phyloP scores from a whole-genome alignment of 2,888 invertebrate genomes.

The Dimorphilus gyrociliatus region DNA sequence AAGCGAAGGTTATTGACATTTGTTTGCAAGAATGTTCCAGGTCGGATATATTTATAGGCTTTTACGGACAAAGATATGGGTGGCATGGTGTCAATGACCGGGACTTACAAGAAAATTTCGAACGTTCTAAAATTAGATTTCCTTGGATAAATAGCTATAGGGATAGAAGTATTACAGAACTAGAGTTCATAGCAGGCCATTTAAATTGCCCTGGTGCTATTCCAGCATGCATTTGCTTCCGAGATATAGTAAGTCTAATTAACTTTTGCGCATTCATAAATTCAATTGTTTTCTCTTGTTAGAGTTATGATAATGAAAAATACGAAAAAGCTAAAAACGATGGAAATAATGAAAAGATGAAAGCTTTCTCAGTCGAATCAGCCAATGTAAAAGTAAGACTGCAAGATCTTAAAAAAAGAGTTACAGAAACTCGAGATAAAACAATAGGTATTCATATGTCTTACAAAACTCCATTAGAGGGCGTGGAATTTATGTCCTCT shows the following conservation, averaged over 20 bases:
- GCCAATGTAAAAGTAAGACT: slow-evolving; percentile 15
- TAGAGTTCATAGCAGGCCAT: slow-evolving; percentile 30
- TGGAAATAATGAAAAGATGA: slow-evolving; percentile 23
- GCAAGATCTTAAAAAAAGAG: slow-evolving; percentile 21
- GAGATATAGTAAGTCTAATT: slow-evolving; percentile 22
- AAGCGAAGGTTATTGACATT: slow-evolving; percentile 26
- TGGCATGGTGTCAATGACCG: slow-evolving; percentile 26
- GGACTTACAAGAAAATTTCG: slow-evolving; percentile 24
- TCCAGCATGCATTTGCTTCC: slow-evolving; percentile 23
- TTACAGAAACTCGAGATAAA: slow-evolving; percentile 15
- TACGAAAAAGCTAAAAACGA: slow-evolving; percentile 21
- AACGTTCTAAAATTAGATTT: slow-evolving; percentile 20
- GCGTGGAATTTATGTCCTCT: slow-evolving; percentile 23
- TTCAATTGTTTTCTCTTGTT: no score
- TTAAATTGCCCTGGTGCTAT: slow-evolving; percentile 22
- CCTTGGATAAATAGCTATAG: slow-evolving; percentile 21
- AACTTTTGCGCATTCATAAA: no score
- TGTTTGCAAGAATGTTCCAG: slow-evolving; percentile 28
- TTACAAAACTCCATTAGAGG: slow-evolving; percentile 19
- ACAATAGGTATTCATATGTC: slow-evolving; percentile 17
- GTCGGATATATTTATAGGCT: slow-evolving; percentile 30
- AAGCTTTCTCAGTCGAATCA: no score
- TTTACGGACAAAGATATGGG: slow-evolving; percentile 33
- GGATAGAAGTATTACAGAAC: slow-evolving; percentile 28
- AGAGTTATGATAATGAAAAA: no score